Conservation (phyloP, 2,888 invertebrate genomes). For the Acholoe squamosa region DNA sequence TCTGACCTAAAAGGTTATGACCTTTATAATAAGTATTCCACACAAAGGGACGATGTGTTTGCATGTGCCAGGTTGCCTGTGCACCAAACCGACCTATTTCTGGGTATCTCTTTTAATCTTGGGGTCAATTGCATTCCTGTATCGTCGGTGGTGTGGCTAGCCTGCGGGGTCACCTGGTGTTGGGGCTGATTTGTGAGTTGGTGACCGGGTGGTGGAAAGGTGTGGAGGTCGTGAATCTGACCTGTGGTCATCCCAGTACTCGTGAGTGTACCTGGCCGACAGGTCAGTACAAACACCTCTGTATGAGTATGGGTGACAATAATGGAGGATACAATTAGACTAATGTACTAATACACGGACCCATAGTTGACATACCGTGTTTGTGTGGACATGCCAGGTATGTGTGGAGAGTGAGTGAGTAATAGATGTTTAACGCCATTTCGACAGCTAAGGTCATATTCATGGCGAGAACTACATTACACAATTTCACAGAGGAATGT, state of each 20-base stretch:
- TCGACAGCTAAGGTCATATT: no score
- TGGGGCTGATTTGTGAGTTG: neutral
- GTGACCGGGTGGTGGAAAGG: neutral
- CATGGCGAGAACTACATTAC: no score
- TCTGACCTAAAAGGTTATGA: neutral
- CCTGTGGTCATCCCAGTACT: slow-evolving; percentile 38
- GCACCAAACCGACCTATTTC: neutral
- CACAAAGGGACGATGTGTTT: slow-evolving; percentile 12
- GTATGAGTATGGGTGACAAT: neutral
- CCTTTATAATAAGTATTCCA: slow-evolving; percentile 22
- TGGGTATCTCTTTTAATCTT: slow-evolving; percentile 27
- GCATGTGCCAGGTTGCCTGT: neutral
- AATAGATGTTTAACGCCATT: no score
- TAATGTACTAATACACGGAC: neutral
- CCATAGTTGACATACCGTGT: no score
- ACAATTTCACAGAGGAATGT: no score
- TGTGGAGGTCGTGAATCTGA: slow-evolving; percentile 9
- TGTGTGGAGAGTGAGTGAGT: no score
- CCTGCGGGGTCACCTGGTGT: slow-evolving; percentile 14
- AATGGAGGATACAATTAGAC: neutral
- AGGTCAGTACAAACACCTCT: slow-evolving; percentile 22
- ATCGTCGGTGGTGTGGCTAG: neutral
- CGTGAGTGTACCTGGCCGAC: slow-evolving; percentile 51
- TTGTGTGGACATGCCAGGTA: no score
- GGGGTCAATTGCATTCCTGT: neutral